phyloP scores from a whole-genome alignment of 2,888 invertebrate genomes.

The Zelleria hepariella region DNA sequence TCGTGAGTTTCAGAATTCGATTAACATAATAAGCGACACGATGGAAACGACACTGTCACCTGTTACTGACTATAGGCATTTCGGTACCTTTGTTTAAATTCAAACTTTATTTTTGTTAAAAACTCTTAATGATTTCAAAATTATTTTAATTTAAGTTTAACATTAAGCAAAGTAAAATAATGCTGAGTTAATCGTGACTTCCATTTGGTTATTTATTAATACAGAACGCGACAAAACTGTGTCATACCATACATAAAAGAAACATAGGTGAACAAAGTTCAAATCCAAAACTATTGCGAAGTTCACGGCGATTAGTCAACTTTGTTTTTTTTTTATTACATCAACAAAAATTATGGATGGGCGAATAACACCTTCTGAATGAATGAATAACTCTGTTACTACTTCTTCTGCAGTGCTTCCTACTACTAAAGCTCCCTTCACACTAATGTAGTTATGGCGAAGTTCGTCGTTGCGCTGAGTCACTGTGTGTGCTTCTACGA shows the following conservation, averaged over 20 bases:
- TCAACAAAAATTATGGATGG: neutral
- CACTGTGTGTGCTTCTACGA: too few species aligned
- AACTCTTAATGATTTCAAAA: too few species aligned
- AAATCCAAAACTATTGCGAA: neutral
- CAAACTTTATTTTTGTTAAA: too few species aligned
- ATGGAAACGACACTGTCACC: conserved; percentile 42
- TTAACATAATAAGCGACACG: conserved; percentile 59
- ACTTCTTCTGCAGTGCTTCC: too few species aligned
- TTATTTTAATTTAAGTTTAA: too few species aligned
- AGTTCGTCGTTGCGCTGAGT: too few species aligned
- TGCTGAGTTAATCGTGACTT: neutral
- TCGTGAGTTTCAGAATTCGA: conserved; percentile 38
- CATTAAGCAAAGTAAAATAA: too few species aligned
- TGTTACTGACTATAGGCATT: conserved; percentile 13
- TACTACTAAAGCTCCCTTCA: too few species aligned
- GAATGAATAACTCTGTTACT: too few species aligned
- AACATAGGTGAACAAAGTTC: neutral
- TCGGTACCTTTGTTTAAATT: neutral
- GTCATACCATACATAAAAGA: neutral
- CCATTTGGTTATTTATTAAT: neutral
- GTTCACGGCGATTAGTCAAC: neutral
- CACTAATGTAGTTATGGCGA: too few species aligned
- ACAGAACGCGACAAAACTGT: neutral
- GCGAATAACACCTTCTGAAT: neutral
- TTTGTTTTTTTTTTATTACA: neutral